Percentiles rank a stretch among this genome's conserved stretches.
Conservation (phyloP, 2,888 invertebrate genomes). For the Nomada ferruginata region DNA sequence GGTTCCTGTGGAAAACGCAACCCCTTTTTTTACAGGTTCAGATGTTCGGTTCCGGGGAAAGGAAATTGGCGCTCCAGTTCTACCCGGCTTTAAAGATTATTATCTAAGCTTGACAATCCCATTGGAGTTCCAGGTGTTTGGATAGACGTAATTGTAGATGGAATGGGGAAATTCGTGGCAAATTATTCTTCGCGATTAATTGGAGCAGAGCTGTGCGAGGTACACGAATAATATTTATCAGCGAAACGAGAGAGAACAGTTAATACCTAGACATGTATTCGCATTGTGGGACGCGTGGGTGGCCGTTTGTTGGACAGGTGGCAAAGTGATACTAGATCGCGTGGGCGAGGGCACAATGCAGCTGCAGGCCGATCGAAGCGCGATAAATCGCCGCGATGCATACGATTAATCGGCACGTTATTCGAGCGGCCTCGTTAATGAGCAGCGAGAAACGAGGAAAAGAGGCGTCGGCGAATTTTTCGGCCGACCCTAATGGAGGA, state of each 20-base stretch:
- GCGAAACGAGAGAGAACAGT: not conserved
- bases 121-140: too few relatives aligned
- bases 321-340: conserved; percentile 11
- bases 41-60: not conserved
- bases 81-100: not conserved
- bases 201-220: too few relatives aligned
- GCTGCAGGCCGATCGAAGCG: not conserved
- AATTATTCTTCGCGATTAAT: too few relatives aligned
- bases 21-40: too few relatives aligned
- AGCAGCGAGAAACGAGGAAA: not conserved
- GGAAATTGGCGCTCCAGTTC: not conserved
- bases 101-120: too few relatives aligned
- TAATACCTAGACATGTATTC: too few relatives aligned
- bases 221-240: not conserved
- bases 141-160: too few relatives aligned
- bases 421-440: not conserved
- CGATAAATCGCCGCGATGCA: not conserved
- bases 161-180: too few relatives aligned
- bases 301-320: conserved; percentile 37
- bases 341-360: conserved; percentile 30
- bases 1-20: conserved; percentile 20
- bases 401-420: conserved; percentile 12
- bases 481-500: not conserved
- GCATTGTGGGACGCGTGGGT: conserved; percentile 6
- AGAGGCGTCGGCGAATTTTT: conserved; percentile 16